Base-by-base conservation (phyloP, 2,888 invertebrate genomes). In the Ceramica pisi region DNA sequence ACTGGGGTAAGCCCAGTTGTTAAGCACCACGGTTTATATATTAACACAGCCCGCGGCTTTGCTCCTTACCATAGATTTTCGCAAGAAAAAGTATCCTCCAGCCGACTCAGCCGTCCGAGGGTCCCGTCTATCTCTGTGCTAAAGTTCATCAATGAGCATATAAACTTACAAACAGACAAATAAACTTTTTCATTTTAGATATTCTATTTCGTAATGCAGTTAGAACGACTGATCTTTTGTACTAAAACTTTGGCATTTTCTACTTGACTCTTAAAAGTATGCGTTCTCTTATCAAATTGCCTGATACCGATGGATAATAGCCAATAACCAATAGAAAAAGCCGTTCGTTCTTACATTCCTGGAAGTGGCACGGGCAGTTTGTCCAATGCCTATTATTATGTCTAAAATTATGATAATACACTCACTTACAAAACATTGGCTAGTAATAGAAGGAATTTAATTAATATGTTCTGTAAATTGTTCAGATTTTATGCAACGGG, bases 381-480 rank as follows among this genome's bases (percentile, higher is more conserved):
- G 16, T 56, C 31, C 35, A 35, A 35, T 21, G 51, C 2, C 23
- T n/a, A 38, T n/a, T 38, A n/a, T 41, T 61, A 10, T 26, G 8
- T 64, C 23, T n/a, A 64, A 3, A 41, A 64, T 67, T 50, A 41
- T 64, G 41, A 57, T 21, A 41, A 14, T 57, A 14, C 19, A 57
- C 23, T 31, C 21, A 41, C 10, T 67, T 16, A 38, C 48, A 44
- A 48, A 41, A 51, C 59, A 16, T 9, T 12, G 16, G 9, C 16
- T 38, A 23, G n/a, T 44, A 53, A 44, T 48, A 48, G 14, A 10
- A 16, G 38, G 5, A 53, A 35, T 26, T 9, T 23, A 51, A 26
- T 51, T 6, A 35, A 16, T 60, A 26, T 19, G n/a, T 53, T 10
- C 26, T 44, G n/a, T 23, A n/a, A 48, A 44, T 23, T 35, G 21